These are phyloP conservation scores for Colostygia pectinataria DNA, from an alignment of 2,888 invertebrate genomes.

Conservation along the genomic window DNA sequence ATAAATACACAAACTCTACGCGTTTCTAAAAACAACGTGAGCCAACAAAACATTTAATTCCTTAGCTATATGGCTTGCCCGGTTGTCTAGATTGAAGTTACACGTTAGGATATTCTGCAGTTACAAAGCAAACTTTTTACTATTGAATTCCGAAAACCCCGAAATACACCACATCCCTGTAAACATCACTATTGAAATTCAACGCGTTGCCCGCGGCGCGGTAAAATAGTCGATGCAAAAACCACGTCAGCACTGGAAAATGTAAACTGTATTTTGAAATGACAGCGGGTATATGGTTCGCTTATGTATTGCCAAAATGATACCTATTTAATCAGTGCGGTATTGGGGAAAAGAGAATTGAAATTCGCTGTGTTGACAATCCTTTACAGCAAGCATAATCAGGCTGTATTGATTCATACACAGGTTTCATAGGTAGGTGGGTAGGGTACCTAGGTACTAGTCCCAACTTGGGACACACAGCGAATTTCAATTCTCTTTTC, in stretches of 20 bases:
- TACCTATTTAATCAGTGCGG: neutral
- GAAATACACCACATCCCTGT: constrained; percentile 7
- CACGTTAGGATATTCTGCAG: too few species aligned
- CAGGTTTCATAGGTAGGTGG: too few species aligned
- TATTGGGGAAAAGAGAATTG: neutral
- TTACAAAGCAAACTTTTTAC: neutral
- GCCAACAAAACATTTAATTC: too few species aligned
- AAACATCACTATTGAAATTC: constrained; percentile 23
- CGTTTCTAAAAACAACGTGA: too few species aligned
- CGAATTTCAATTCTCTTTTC: too few species aligned
- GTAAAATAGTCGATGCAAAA: constrained; percentile 27
- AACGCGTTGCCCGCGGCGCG: constrained; percentile 16
- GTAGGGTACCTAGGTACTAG: neutral
- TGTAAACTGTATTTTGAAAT: constrained; percentile 25
- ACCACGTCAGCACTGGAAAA: constrained; percentile 20
- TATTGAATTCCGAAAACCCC: neutral
- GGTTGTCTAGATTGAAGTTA: too few species aligned
- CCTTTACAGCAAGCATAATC: too few species aligned
- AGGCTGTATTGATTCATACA: too few species aligned
- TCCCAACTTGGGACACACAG: too few species aligned
- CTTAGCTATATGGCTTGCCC: too few species aligned
- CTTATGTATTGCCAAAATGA: constrained; percentile 14
- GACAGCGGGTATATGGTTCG: constrained; percentile 11
- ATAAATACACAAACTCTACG: too few species aligned
- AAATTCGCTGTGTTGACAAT: neutral